A percentile compares a stretch with the other conserved stretches of the same genome.
These are phyloP conservation scores for Lycaon pictus DNA, from an alignment of 2,113 vertebrate species.

Conservation along the genomic window DNA sequence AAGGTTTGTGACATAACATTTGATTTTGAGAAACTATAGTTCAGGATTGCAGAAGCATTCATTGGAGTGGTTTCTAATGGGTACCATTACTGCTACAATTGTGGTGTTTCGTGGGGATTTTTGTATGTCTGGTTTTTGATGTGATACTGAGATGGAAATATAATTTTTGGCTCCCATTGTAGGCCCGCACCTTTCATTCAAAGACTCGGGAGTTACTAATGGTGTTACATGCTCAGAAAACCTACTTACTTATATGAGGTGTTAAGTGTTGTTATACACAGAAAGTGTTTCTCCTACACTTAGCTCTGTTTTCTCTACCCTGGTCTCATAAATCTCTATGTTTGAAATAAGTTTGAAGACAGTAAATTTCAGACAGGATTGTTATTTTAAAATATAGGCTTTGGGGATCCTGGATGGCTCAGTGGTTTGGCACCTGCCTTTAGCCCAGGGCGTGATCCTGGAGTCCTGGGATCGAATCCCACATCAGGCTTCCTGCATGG, in stretches of 20 bases:
- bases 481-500: too few species aligned
- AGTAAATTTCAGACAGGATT: conserved; percentile 46
- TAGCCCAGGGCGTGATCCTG: too few species aligned
- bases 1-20: background rate
- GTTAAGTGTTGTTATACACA: background rate
- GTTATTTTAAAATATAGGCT: background rate
- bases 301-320: background rate
- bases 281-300: background rate
- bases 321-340: background rate
- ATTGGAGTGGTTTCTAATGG: background rate
- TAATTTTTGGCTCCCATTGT: background rate
- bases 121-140: background rate
- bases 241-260: background rate
- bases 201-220: background rate
- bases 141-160: background rate
- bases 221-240: background rate
- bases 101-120: background rate
- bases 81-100: background rate
- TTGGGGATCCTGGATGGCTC: background rate
- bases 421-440: too few species aligned
- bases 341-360: conserved; percentile 27
- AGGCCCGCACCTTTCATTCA: background rate
- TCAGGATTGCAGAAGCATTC: background rate
- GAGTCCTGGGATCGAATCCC: too few species aligned
- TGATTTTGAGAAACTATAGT: background rate